phyloP scores from a whole-genome alignment of 2,888 invertebrate genomes.

The Pollenia angustigena region DNA sequence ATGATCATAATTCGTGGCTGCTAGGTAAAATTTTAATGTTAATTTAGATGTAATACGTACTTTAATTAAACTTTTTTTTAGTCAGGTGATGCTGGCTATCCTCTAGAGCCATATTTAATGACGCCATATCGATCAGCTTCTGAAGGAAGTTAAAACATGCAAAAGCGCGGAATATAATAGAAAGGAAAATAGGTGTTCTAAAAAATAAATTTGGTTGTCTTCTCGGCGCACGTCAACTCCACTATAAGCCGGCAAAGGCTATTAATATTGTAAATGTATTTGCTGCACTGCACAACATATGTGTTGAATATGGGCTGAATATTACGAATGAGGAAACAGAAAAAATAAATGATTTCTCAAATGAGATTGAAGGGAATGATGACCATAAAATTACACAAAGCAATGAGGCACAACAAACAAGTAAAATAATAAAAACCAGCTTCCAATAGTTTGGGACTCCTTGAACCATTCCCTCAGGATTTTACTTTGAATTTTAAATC shows the following conservation, averaged over 20 bases:
- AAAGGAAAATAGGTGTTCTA: not conserved
- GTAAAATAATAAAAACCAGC: conserved; percentile 17
- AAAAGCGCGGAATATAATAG: not conserved
- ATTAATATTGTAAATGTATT: not conserved
- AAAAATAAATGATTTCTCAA: not conserved
- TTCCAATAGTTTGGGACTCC: not conserved
- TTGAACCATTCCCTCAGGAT: too few species aligned
- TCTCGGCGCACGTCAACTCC: too few species aligned
- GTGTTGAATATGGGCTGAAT: not conserved
- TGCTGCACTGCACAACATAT: not conserved
- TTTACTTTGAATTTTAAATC: too few species aligned
- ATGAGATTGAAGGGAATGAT: conserved; percentile 18
- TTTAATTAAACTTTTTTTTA: not conserved
- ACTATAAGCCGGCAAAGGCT: too few species aligned
- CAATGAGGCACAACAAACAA: conserved; percentile 9
- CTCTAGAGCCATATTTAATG: not conserved
- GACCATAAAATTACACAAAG: conserved; percentile 20
- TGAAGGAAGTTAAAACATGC: not conserved
- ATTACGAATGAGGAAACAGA: conserved; percentile 21
- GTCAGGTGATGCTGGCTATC: not conserved
- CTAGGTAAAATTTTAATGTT: not conserved
- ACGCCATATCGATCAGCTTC: not conserved
- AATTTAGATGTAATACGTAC: not conserved
- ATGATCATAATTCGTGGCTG: too few species aligned
- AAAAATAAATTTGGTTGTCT: too few species aligned